Conservation (phyloP, 2,888 invertebrate genomes). For the Zeuzera pyrina region DNA sequence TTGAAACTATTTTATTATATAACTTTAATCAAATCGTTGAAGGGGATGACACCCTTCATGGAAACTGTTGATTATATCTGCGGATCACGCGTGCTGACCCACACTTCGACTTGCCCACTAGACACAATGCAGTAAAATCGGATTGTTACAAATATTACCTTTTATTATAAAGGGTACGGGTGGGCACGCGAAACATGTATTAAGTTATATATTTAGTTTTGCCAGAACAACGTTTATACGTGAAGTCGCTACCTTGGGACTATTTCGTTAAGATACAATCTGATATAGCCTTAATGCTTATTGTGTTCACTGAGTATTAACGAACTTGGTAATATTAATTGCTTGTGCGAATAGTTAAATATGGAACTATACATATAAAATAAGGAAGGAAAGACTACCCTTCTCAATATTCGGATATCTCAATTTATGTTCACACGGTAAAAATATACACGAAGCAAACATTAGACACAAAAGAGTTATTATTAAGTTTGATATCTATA, state of each 20-base stretch:
- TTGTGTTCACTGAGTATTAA: constrained; percentile 16
- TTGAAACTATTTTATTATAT: too few species aligned
- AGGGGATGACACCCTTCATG: constrained; percentile 54
- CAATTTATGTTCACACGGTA: not conserved
- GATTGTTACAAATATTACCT: constrained; percentile 34
- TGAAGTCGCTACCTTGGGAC: constrained; percentile 24
- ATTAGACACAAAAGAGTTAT: not conserved
- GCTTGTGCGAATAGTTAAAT: not conserved
- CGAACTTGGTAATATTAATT: constrained; percentile 1
- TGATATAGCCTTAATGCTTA: constrained; percentile 8
- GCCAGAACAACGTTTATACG: constrained; percentile 24
- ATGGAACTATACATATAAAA: too few species aligned
- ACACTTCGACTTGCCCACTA: constrained; percentile 26
- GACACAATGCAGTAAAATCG: constrained; percentile 29
- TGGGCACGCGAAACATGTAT: constrained; percentile 41
- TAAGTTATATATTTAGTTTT: constrained; percentile 31
- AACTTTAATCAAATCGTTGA: constrained; percentile 67
- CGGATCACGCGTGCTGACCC: constrained; percentile 51
- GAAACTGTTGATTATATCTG: constrained; percentile 55
- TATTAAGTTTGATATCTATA: not conserved
- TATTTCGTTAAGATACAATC: constrained; percentile 28
- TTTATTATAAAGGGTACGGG: constrained; percentile 27
- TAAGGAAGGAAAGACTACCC: too few species aligned
- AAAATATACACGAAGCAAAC: not conserved
- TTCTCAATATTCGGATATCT: too few species aligned